These are phyloP conservation scores for Steinernema carpocapsae DNA, from an alignment of 2,888 invertebrate species.

Conservation along the genomic window DNA sequence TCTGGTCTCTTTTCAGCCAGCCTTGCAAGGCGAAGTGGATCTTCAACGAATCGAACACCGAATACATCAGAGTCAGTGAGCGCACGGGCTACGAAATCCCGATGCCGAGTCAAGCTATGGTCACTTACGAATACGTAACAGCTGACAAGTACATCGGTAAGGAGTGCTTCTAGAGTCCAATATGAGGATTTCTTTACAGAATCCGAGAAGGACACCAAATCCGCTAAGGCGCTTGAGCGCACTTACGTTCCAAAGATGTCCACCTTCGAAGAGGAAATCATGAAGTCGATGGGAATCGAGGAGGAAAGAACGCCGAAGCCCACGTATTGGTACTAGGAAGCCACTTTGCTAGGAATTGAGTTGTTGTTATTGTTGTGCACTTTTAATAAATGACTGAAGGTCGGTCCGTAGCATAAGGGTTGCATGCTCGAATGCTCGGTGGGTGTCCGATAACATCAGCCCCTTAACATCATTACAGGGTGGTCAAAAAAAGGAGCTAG, in stretches of 20 bases:
- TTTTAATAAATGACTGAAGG: no score
- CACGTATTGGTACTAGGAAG: constrained; percentile 51
- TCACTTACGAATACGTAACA: constrained; percentile 62
- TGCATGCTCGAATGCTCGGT: no score
- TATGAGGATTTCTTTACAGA: not conserved
- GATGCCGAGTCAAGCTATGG: constrained; percentile 60
- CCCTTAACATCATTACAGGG: no score
- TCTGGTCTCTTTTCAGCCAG: constrained; percentile 38
- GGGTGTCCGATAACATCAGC: no score
- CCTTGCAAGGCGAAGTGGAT: constrained; percentile 59
- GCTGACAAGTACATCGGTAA: constrained; percentile 63
- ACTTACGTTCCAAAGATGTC: constrained; percentile 61
- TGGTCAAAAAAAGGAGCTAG: no score
- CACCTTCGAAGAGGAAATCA: constrained; percentile 65
- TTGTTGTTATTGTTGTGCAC: constrained; percentile 26
- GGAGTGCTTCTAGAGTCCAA: constrained; percentile 13
- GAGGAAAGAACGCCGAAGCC: constrained; percentile 41
- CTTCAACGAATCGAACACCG: constrained; percentile 48
- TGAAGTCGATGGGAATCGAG: constrained; percentile 56
- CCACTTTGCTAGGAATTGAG: not conserved
- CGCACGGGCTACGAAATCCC: constrained; percentile 65
- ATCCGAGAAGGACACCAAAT: constrained; percentile 58
- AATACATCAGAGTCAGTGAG: constrained; percentile 60
- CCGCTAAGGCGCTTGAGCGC: constrained; percentile 55
- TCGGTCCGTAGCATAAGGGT: no score